Evolutionary conservation across 2,888 invertebrate species (phyloP), one percentile per base, ranked within the genome.

Genomic region (Octonoba sinensis): DNA sequence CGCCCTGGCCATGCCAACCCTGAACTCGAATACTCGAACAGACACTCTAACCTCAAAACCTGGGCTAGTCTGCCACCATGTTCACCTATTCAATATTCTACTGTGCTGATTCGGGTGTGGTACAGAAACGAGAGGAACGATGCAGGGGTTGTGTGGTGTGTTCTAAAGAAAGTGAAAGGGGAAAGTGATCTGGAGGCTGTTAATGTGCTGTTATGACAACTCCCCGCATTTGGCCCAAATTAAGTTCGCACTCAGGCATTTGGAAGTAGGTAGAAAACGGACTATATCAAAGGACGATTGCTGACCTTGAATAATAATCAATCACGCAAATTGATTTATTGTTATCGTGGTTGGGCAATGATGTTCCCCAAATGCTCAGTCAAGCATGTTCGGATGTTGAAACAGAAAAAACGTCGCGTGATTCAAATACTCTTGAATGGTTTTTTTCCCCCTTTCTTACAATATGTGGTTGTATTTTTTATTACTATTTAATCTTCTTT

Each of bases 11-110:
- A 64, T 13, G 18, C 49, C 49, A 65, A 65, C 65, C 65, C 65
- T 65, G 65, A 65, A 65, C 65, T 65, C 65, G 65, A 65, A 36
- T 46, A 44, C 59, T 60, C 59, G 24, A 60, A 65, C 65, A 65
- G 65, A 65, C 65, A 24, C 16, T 65, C 24, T 65, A 49, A 65
- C 65, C 65, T 20, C 49, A 65, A 65, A 65, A 65, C 65, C 47
- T 24, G 65, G 49, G 22, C 47, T 49, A 20, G 46, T 65, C 65
- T 65, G 65, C 65, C 65, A 65, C 65, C 20, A 24, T 18, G 15
- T 49, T 46, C 16, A 16, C 18, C 44, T 44, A 36, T 12, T 44
- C 8, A 8, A 62, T 27, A 6, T 18, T 20, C 44, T 49, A 46
- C 65, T 46, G 15, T 18, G 16, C 62, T 18, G n/a, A 13, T 12